Evolutionary conservation across 1,140 invertebrate species (phyloP).

Genomic region (Pogonomyrmex californicus): DNA sequence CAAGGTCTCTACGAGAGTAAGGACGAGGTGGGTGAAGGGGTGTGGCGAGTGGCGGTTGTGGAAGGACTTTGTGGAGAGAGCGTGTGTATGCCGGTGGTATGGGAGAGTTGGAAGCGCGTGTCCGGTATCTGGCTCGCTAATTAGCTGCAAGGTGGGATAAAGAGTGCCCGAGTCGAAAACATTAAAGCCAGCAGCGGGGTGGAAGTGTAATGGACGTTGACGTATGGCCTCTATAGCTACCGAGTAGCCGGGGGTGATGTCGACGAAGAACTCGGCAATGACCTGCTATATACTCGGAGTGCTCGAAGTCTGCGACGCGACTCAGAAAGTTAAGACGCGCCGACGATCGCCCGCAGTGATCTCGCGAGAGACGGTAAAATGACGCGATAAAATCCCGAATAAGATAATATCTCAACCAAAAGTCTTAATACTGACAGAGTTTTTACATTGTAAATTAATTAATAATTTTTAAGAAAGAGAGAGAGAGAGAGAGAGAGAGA

Average conservation of each 20-base stretch:
- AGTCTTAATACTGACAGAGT: background rate
- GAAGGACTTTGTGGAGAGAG: slow-evolving; percentile 70
- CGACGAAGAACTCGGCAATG: slow-evolving; percentile 72
- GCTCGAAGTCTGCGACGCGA: slow-evolving; percentile 25
- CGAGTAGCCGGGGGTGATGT: slow-evolving; percentile 68
- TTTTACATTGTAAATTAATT: background rate
- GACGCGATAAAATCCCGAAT: background rate
- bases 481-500: no score
- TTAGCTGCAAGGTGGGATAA: slow-evolving; percentile 83
- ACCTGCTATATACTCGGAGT: slow-evolving; percentile 67
- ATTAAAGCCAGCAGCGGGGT: slow-evolving; percentile 77
- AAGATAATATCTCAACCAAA: slow-evolving; percentile 26
- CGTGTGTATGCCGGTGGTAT: slow-evolving; percentile 52
- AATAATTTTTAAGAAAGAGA: slow-evolving; percentile 15
- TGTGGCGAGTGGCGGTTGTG: slow-evolving; percentile 47
- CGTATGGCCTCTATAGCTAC: slow-evolving; percentile 78
- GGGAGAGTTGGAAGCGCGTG: slow-evolving; percentile 70
- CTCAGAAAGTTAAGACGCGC: slow-evolving; percentile 13
- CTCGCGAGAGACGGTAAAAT: slow-evolving; percentile 43
- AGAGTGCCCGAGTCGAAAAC: slow-evolving; percentile 81
- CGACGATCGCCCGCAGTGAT: slow-evolving; percentile 55
- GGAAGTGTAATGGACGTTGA: slow-evolving; percentile 80
- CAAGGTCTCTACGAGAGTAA: slow-evolving; percentile 56
- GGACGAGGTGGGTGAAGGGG: slow-evolving; percentile 63
- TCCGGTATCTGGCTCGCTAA: slow-evolving; percentile 81